A percentile compares a stretch with the other conserved stretches of the same genome.
Conservation (phyloP, 2,113 vertebrate genomes). For the Muntiacus muntjak region DNA sequence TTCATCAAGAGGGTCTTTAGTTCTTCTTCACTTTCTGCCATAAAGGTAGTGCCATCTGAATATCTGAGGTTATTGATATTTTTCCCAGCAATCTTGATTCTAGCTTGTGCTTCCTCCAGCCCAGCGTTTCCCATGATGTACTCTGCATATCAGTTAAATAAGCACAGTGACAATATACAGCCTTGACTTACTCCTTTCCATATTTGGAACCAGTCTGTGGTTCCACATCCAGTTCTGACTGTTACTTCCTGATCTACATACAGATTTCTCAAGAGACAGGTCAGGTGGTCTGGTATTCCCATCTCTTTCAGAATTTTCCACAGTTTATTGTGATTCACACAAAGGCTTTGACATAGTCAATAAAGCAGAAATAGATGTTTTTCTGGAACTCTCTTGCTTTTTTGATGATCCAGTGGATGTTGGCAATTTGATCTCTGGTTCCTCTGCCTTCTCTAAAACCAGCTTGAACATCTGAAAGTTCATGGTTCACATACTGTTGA, state of each 20-base stretch:
- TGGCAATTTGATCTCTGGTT: neutral
- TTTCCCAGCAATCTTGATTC: neutral
- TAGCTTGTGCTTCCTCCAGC: neutral
- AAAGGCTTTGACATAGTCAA: neutral
- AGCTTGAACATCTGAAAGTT: neutral
- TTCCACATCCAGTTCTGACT: neutral
- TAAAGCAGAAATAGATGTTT: neutral
- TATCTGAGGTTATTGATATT: neutral
- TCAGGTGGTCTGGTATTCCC: neutral
- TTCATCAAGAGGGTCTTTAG: neutral
- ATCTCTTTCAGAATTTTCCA: neutral
- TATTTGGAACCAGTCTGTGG: neutral
- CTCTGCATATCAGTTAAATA: neutral
- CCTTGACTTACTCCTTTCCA: neutral
- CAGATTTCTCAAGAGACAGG: neutral
- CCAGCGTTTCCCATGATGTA: neutral
- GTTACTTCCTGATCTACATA: rapidly evolving
- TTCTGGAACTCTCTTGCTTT: neutral
- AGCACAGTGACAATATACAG: neutral
- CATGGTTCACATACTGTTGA: neutral
- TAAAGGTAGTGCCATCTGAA: neutral
- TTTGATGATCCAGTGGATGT: neutral
- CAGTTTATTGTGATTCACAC: neutral
- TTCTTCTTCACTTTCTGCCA: neutral
- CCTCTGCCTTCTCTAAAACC: neutral